Percentiles rank a stretch among this genome's conserved stretches.
phyloP scores from a whole-genome alignment of 2,113 vertebrate species.

The Dasyornis broadbenti region DNA sequence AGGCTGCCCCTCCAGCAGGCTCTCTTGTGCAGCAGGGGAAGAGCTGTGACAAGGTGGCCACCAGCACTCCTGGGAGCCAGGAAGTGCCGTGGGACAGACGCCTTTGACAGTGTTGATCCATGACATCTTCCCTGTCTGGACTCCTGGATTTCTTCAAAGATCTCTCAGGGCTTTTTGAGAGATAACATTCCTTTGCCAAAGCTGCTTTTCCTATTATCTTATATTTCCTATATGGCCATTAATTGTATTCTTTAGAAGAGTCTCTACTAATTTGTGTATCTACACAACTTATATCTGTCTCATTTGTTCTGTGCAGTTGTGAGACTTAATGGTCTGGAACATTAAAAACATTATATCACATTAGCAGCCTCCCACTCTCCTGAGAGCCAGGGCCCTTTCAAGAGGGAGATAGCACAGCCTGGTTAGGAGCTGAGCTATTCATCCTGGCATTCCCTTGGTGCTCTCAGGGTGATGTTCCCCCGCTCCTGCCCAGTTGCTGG shows the following conservation, averaged over 20 bases:
- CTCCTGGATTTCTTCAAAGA: not conserved
- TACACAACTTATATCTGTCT: not conserved
- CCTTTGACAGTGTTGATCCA: not conserved
- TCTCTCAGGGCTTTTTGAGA: not conserved
- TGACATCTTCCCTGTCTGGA: not conserved
- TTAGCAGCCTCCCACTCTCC: not conserved
- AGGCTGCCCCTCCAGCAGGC: not conserved
- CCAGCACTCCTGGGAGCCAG: not conserved
- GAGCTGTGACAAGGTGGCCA: not conserved
- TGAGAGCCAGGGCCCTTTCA: not conserved
- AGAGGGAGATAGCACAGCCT: not conserved
- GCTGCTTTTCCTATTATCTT: not conserved
- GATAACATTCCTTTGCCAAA: not conserved
- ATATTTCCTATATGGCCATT: not conserved
- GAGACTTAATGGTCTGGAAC: not conserved
- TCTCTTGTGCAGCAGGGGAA: not conserved
- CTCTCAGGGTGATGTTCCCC: not conserved
- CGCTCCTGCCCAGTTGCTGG: not conserved
- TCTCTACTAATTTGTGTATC: not conserved
- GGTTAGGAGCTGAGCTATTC: not conserved
- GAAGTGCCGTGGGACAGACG: not conserved
- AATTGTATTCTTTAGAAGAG: not conserved
- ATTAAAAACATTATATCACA: not conserved
- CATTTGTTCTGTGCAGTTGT: not conserved
- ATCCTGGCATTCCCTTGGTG: not conserved